Evolutionary conservation across 2,113 vertebrate genomes (phyloP).

Genomic region (Seriola quinqueradiata): DNA sequence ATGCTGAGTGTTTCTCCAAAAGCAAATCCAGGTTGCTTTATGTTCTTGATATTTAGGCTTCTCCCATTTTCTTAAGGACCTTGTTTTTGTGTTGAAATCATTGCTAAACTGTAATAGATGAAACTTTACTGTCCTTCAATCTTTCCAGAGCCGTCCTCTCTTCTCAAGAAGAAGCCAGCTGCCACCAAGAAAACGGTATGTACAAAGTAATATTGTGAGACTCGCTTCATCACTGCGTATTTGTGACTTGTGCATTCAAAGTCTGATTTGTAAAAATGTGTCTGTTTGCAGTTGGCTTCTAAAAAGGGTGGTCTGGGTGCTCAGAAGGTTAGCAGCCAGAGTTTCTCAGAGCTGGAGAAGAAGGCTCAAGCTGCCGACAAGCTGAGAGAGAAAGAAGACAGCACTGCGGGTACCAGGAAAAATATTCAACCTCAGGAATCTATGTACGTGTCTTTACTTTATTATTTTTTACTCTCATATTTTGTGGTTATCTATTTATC

Average conservation of each 20-base stretch:
- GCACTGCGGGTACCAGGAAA: conserved; percentile 57
- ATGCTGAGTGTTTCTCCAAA: conserved; percentile 89
- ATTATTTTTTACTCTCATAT: not conserved
- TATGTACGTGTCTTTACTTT: conserved; percentile 79
- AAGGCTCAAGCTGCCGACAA: conserved; percentile 93
- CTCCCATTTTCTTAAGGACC: not conserved
- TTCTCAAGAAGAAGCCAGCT: conserved; percentile 84
- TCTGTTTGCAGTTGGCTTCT: conserved; percentile 85
- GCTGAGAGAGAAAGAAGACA: conserved; percentile 82
- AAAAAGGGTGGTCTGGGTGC: conserved; percentile 94
- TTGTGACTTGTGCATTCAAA: not conserved
- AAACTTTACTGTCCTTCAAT: not conserved
- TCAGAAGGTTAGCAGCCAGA: conserved; percentile 91
- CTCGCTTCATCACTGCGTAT: not conserved
- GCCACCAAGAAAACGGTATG: conserved; percentile 78
- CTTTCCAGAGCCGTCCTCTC: conserved; percentile 73
- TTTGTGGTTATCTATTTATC: not conserved
- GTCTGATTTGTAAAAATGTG: conserved; percentile 17
- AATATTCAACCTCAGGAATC: conserved; percentile 81
- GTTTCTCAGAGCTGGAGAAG: conserved; percentile 92
- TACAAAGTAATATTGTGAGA: not conserved
- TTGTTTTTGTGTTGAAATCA: not conserved
- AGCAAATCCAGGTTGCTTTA: conserved; percentile 85
- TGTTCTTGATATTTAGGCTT: not conserved
- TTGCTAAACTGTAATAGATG: not conserved